phyloP scores from a whole-genome alignment of 2,797 vertebrate species.

The Tokudaia tokunoshimensis region DNA sequence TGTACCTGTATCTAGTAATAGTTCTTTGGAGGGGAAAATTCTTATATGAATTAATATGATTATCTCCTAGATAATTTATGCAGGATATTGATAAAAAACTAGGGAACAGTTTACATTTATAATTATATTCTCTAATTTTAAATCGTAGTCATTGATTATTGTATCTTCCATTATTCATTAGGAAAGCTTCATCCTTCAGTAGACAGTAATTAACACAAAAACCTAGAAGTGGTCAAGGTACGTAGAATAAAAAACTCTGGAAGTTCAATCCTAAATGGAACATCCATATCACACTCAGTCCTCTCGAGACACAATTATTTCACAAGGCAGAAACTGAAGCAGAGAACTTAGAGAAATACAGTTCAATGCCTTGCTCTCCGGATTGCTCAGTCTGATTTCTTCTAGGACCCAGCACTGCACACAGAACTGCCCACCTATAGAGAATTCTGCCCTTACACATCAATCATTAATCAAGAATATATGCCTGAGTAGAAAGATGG shows the following conservation, averaged over 20 bases:
- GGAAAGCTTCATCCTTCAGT: not conserved
- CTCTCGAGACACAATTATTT: no score
- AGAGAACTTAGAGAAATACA: not conserved
- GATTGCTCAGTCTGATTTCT: not conserved
- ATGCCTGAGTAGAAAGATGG: not conserved
- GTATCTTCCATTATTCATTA: not conserved
- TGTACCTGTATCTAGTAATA: conserved; percentile 78
- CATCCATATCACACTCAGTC: not conserved
- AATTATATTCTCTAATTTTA: not conserved
- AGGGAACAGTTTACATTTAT: conserved; percentile 38
- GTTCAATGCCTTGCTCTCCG: no score
- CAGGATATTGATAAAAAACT: conserved; percentile 84
- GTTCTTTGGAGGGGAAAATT: conserved; percentile 74
- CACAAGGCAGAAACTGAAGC: not conserved
- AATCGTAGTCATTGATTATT: not conserved
- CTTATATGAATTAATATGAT: conserved; percentile 79
- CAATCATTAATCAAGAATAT: not conserved
- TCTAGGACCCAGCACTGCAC: not conserved
- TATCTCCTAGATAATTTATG: conserved; percentile 82
- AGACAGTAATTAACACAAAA: not conserved
- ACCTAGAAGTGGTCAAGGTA: not conserved
- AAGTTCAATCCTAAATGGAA: not conserved
- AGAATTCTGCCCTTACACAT: not conserved
- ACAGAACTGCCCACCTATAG: not conserved
- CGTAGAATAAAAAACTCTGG: no score